Percentiles rank a stretch among this genome's conserved stretches.
These are phyloP conservation scores for Lagopus leucura DNA, from an alignment of 2,113 vertebrate genomes.

Conservation along the genomic window DNA sequence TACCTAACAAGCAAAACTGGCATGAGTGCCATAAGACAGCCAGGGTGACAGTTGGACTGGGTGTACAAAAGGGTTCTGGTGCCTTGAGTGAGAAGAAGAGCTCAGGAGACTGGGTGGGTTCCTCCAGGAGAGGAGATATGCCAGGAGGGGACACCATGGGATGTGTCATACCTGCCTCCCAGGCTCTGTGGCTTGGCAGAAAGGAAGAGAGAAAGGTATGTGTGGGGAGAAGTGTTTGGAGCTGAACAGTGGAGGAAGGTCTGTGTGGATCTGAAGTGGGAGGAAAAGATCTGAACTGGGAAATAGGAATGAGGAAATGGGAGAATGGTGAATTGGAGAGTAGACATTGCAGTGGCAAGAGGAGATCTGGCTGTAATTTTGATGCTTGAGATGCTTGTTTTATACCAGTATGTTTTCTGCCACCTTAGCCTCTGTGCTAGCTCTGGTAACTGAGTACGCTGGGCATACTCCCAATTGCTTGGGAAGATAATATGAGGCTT, in stretches of 20 bases:
- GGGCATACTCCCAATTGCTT: background rate
- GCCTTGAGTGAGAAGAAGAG: background rate
- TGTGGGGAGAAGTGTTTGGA: background rate
- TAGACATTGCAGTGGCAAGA: rapidly evolving
- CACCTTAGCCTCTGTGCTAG: background rate
- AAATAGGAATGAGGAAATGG: background rate
- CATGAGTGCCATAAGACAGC: background rate
- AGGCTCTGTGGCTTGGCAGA: background rate
- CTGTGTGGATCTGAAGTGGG: background rate
- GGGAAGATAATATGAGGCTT: background rate
- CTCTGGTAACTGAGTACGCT: background rate
- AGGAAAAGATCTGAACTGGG: background rate
- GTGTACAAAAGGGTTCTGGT: background rate
- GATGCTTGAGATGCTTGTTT: background rate
- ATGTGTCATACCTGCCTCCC: rapidly evolving
- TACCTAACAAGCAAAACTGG: background rate
- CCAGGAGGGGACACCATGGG: background rate
- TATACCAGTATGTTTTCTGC: background rate
- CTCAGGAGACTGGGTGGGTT: background rate
- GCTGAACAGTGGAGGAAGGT: background rate
- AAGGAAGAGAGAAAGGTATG: background rate
- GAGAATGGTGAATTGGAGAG: background rate
- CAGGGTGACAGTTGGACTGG: background rate
- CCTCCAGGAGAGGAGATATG: background rate
- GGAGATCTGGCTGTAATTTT: background rate